A percentile compares a stretch with the other conserved stretches of the same genome.
Evolutionary conservation across 2,888 invertebrate genomes (phyloP).

Genomic region (Notodonta dromedarius): DNA sequence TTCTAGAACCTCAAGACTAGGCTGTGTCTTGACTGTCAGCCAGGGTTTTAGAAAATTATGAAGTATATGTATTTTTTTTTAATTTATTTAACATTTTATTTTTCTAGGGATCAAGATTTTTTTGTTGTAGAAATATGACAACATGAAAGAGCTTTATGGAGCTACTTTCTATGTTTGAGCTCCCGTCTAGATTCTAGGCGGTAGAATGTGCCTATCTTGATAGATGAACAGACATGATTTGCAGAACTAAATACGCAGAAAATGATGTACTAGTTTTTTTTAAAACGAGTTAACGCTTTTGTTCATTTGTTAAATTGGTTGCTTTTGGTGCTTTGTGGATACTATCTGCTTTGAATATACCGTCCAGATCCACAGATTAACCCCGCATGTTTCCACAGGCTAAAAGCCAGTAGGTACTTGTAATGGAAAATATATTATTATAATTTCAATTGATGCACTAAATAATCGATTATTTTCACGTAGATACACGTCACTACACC

Average conservation of each 20-base stretch:
- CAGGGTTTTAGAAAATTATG: too few relatives aligned
- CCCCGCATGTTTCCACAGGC: background rate
- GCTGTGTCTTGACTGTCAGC: too few relatives aligned
- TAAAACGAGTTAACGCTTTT: background rate
- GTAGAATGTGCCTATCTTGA: background rate
- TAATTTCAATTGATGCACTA: too few relatives aligned
- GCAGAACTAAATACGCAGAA: background rate
- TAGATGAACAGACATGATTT: background rate
- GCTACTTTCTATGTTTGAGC: slow-evolving; percentile 4
- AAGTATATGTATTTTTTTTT: too few relatives aligned
- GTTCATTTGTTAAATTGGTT: background rate
- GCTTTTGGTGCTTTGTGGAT: background rate
- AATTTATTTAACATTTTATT: too few relatives aligned
- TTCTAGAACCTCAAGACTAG: too few relatives aligned
- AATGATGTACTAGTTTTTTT: background rate
- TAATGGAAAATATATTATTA: too few relatives aligned
- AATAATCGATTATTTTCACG: too few relatives aligned
- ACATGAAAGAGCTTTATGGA: background rate
- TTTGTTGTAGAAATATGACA: background rate
- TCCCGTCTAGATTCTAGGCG: background rate
- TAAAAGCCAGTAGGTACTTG: too few relatives aligned
- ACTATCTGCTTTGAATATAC: background rate
- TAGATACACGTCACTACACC: background rate
- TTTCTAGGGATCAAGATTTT: background rate
- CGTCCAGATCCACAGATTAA: background rate